These are phyloP conservation scores for Ursus arctos DNA, from an alignment of 2,113 vertebrate species.

Conservation along the genomic window DNA sequence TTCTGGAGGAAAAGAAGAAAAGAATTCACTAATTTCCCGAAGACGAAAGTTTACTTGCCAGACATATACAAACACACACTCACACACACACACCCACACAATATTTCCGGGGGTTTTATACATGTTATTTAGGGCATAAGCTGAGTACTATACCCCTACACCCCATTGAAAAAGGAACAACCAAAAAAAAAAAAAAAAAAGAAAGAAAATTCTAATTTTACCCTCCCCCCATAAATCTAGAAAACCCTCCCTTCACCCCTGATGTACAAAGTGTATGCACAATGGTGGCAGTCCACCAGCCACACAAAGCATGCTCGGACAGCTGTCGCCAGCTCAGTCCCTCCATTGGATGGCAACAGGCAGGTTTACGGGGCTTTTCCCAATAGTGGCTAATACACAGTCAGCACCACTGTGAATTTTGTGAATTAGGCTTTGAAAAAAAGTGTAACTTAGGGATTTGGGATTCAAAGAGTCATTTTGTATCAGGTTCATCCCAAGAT, in stretches of 20 bases:
- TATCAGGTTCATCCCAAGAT: constrained; percentile 47
- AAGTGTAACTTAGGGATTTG: constrained; percentile 17
- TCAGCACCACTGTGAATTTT: constrained; percentile 83
- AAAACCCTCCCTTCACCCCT: constrained; percentile 87
- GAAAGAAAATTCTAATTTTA: constrained; percentile 55
- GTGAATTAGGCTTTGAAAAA: constrained; percentile 75
- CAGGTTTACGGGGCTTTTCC: constrained; percentile 67
- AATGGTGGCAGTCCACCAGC: constrained; percentile 80
- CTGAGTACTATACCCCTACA: constrained; percentile 84
- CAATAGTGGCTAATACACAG: constrained; percentile 82
- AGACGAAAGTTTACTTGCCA: constrained; percentile 85
- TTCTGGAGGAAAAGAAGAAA: constrained; percentile 82
- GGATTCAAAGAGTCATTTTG: constrained; percentile 42
- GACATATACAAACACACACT: constrained; percentile 79
- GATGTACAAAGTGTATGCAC: constrained; percentile 89
- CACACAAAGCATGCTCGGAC: constrained; percentile 85
- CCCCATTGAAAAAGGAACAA: constrained; percentile 77
- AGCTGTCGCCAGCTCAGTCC: constrained; percentile 80
- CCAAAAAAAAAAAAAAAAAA: constrained; percentile 1
- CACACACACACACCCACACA: constrained; percentile 81
- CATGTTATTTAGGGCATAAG: constrained; percentile 85
- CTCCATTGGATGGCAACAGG: constrained; percentile 81
- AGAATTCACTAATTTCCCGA: constrained; percentile 81
- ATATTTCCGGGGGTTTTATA: constrained; percentile 85
- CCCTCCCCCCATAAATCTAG: constrained; percentile 83